Conservation (phyloP, 2,797 vertebrate species). For the Crypturellus tataupa region DNA sequence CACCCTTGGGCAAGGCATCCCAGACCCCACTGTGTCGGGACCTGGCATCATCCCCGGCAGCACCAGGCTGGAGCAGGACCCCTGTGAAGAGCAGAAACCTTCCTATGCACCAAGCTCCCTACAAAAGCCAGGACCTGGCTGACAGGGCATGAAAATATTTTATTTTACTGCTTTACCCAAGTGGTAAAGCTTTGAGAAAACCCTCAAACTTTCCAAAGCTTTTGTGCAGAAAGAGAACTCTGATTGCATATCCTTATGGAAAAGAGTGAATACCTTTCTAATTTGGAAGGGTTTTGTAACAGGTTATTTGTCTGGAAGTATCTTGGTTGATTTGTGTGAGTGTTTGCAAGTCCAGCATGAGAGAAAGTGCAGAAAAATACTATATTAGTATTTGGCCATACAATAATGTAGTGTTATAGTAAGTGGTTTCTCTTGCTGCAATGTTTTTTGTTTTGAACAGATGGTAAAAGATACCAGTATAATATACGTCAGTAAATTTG, state of each 20-base stretch:
- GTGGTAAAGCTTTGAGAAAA: not conserved
- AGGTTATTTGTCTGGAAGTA: not conserved
- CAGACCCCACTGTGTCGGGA: rapidly evolving
- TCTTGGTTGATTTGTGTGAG: not conserved
- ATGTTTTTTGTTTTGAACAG: not conserved
- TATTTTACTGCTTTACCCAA: not conserved
- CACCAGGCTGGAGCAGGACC: not conserved
- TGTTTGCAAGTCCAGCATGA: not conserved
- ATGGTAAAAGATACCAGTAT: not conserved
- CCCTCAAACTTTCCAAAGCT: not conserved
- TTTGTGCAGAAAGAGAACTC: rapidly evolving
- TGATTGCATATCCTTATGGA: not conserved
- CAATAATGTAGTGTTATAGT: not conserved
- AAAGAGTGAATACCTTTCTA: not conserved
- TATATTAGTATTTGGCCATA: not conserved
- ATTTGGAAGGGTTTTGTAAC: conserved; percentile 15
- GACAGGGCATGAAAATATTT: not conserved
- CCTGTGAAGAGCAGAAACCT: not conserved
- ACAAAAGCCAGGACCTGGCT: not conserved
- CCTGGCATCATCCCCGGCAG: not conserved
- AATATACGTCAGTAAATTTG: not conserved
- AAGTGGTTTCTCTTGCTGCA: not conserved
- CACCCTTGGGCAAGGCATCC: not conserved
- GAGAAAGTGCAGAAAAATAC: not conserved
- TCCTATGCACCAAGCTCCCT: rapidly evolving